A percentile compares a stretch with the other conserved stretches of the same genome.
These are phyloP conservation scores for Catocala fraxini DNA, from an alignment of 2,888 invertebrate genomes.

Conservation along the genomic window DNA sequence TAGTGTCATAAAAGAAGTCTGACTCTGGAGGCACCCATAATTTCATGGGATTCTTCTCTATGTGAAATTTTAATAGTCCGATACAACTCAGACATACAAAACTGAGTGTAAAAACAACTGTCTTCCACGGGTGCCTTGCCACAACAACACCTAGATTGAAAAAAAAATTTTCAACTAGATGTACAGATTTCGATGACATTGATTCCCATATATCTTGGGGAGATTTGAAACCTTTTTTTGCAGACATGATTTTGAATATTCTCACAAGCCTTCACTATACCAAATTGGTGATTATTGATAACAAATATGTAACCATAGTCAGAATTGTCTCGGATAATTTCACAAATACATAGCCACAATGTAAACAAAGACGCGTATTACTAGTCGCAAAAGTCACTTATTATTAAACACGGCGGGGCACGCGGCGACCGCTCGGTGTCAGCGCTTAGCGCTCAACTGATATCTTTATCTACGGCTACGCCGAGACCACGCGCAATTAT, in stretches of 20 bases:
- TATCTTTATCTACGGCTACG: slow-evolving; percentile 33
- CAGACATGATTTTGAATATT: slow-evolving; percentile 58
- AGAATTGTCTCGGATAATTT: background rate
- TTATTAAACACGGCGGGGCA: background rate
- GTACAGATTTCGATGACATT: slow-evolving; percentile 75
- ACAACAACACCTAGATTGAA: slow-evolving; percentile 89
- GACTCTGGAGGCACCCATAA: slow-evolving; percentile 93
- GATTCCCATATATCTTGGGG: slow-evolving; percentile 81
- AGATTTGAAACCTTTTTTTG: slow-evolving; percentile 64
- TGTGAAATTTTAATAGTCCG: slow-evolving; percentile 89
- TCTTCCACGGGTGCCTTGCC: slow-evolving; percentile 88
- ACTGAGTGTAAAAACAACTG: slow-evolving; percentile 86
- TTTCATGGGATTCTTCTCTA: slow-evolving; percentile 92
- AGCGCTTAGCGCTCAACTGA: slow-evolving; percentile 38
- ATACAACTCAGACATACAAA: slow-evolving; percentile 87
- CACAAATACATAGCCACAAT: background rate
- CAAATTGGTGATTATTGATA: background rate
- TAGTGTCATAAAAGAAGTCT: slow-evolving; percentile 90
- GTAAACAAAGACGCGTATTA: slow-evolving; percentile 5
- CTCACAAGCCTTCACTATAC: background rate
- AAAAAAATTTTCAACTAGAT: slow-evolving; percentile 78
- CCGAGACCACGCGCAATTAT: slow-evolving; percentile 31
- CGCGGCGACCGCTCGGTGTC: slow-evolving; percentile 31
- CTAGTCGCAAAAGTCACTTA: background rate
- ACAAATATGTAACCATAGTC: background rate